Evolutionary conservation across 1,140 invertebrate genomes (phyloP), one percentile per base, ranked within the genome.

Genomic region (Grapholita molesta): DNA sequence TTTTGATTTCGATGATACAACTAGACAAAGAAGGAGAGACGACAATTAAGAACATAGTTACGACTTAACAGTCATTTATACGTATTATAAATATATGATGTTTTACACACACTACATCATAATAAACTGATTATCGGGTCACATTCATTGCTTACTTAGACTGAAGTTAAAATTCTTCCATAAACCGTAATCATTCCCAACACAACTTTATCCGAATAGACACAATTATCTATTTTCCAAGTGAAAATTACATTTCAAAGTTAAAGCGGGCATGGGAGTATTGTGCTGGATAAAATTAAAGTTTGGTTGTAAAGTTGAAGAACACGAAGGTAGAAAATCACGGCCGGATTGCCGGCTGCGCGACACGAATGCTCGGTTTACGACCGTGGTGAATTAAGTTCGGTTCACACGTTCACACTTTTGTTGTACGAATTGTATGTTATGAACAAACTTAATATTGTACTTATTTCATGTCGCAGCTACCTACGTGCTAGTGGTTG

Each of bases 351-450:
- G 55, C 64, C 65, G 65, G 15, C 61, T 71, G 70, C 66, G 71
- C 70, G 67, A 73, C 70, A 65, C 53, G 57, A 68, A 28, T 25
- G 55, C 11, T 12, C 70, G 69, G 28, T 76, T 79, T 79, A 76
- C 72, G 72, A 68, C 53, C 61, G 66, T 23, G 69, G 70, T 64
- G 48, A 72, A 75, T 75, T 75, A 79, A 73, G 68, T 72, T 71
- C 35, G 35, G 65, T 75, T 75, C 67, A 76, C 69, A 73, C 74
- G 67, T 79, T 72, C 66, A 35, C 66, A 71, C 70, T 71, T 76
- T 73, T 75, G 73, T 70, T 73, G 28, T 30, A 8, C 24, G 55
- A 61, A 30, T 61, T 15, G 3, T 15, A 30, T 25, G 55, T 15
- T 61, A 32, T 15, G 55, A 61, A 61, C 23, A 24, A 3, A 12